Evolutionary conservation across 2,888 invertebrate genomes (phyloP), one percentile per base, ranked within the genome.

Genomic region (Pollenia griseotomentosa): DNA sequence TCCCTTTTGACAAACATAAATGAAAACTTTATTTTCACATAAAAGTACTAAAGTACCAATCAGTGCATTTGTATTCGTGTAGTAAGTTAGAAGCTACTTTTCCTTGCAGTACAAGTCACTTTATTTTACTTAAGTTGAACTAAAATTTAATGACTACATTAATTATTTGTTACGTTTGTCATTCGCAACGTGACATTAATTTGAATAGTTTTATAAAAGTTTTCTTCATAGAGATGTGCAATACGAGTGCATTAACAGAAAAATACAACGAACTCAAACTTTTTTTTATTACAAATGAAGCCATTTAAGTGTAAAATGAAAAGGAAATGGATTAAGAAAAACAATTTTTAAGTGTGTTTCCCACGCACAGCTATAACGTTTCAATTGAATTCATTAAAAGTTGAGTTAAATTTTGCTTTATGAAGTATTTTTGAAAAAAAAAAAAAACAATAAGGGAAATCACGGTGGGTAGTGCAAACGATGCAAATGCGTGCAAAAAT

Each of bases 151-250:
- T 68, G 51, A 51, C 51, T 48, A 33, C 33, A 68, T 68, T 68
- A 68, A 68, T 51, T 68, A 51, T 68, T 44, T 16, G 19, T 55
- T 55, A n/a, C 4, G 55, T 33, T 65, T 42, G 53, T 55, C 44
- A 55, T 44, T 19, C 46, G 42, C 14, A 53, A 65, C 11, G 53
- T 65, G 55, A 65, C 44, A 53, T 65, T 44, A 51, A 65, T 77
- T 65, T 44, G 11, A 77, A n/a, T 40, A 19, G 19, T 65, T 77
- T n/a, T 53, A n/a, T 42, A 65, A 66, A 77, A 77, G 16, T 42
- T 63, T 53, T 51, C 11, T 1, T 33, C 23, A 12, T 70, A 66
- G 7, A 16, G 2, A 10, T 33, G 33, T 33, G 33, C 33, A 33
- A 33, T 33, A 33, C 33, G 6, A 33, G 33, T 33, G 33, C 33